Evolutionary conservation across 2,888 invertebrate genomes (phyloP), one percentile per base, ranked within the genome.

Genomic region (Pheosia tremula): DNA sequence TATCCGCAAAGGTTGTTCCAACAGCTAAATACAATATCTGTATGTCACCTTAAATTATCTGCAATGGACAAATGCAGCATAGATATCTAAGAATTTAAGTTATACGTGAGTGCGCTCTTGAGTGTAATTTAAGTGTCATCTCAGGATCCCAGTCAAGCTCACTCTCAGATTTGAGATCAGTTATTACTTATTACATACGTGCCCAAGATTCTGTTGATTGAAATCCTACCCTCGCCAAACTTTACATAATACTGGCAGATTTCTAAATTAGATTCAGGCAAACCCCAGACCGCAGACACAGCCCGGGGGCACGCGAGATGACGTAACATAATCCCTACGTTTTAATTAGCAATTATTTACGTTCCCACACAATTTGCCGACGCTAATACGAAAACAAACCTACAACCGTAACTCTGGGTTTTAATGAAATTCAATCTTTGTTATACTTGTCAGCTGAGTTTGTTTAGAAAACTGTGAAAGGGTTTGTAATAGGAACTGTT

Each of bases 291-390:
- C 76, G 67, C 76, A 76, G 74, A 75, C 67, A 60, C 53, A 56
- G 63, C 63, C 56, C n/a, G 39, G 57, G 63, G 66, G 63, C 61
- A 56, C 61, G 13, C 0, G 8, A 45, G 56, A 38, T 53, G 39
- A 38, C 65, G 59, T 61, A 62, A 57, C 58, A 58, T 66, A 70
- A 65, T 77, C 67, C 64, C 75, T 67, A 58, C 66, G 63, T 71
- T 79, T 79, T 79, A 79, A 79, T 79, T 79, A 78, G 75, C 71
- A 68, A 67, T 71, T 79, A 79, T 74, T 71, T 75, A 72, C 79
- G 70, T 71, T 64, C 58, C 38, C 69, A 60, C 52, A 62, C 61
- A 73, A 74, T 79, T 76, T 73, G 70, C 59, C 57, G 57, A 66
- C 50, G 24, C 56, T 61, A 63, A 72, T 63, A 64, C 59, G 71